These are phyloP conservation scores for Epinephelus cyanopodus DNA, from an alignment of 2,113 vertebrate genomes.

Conservation along the genomic window DNA sequence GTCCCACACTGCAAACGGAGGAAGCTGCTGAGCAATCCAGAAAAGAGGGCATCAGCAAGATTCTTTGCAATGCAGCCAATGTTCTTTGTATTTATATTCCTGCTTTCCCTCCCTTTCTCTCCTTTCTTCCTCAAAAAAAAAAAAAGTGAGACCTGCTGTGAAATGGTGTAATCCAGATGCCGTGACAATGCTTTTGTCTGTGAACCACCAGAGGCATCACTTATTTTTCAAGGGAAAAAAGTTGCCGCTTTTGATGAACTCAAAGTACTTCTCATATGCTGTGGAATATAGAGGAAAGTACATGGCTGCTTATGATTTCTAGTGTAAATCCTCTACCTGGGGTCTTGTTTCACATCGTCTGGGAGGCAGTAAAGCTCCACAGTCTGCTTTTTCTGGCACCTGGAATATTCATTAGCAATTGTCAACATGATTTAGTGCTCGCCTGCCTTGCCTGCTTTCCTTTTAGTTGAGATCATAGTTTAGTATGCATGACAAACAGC, in stretches of 20 bases:
- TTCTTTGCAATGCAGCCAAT: conserved; percentile 42
- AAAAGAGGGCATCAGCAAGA: conserved; percentile 62
- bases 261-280: conserved; percentile 18
- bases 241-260: conserved; percentile 36
- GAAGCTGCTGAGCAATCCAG: conserved; percentile 53
- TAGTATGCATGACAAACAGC: conserved; percentile 35
- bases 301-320: conserved; percentile 10
- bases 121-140: neutral
- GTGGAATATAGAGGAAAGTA: conserved; percentile 20
- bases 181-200: conserved; percentile 49
- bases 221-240: conserved; percentile 34
- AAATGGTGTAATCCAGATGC: conserved; percentile 57
- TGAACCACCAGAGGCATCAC: conserved; percentile 45
- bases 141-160: conserved; percentile 27
- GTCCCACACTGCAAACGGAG: conserved; percentile 39
- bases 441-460: conserved; percentile 34
- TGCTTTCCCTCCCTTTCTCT: neutral
- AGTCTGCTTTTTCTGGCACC: conserved; percentile 30
- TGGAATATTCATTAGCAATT: conserved; percentile 65
- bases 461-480: conserved; percentile 55
- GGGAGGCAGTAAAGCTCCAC: conserved; percentile 12
- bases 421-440: conserved; percentile 66
- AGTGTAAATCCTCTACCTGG: conserved; percentile 34
- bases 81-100: conserved; percentile 44
- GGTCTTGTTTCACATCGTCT: conserved; percentile 27